Evolutionary conservation across 2,797 vertebrate genomes (phyloP).

Genomic region (Stomatorhinus walkeri): DNA sequence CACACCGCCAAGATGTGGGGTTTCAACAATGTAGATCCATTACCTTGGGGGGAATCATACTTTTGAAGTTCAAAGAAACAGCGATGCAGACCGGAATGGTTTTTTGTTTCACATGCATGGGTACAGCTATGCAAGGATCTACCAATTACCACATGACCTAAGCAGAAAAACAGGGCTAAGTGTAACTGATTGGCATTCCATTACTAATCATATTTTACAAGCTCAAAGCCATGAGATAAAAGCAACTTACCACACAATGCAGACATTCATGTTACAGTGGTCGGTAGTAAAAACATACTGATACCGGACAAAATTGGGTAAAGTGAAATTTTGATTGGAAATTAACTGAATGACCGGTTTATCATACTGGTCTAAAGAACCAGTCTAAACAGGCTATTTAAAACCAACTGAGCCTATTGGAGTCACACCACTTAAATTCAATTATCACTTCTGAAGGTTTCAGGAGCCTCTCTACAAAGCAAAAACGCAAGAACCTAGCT

Average conservation of each 20-base stretch:
- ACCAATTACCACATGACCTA: background rate
- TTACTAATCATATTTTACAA: conserved; percentile 2
- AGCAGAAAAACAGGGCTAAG: background rate
- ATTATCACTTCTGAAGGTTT: background rate
- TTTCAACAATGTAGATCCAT: background rate
- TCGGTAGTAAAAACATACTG: background rate
- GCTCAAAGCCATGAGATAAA: background rate
- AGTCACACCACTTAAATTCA: background rate
- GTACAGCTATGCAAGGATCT: background rate
- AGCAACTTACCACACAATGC: background rate
- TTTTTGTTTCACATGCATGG: background rate
- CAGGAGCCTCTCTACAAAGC: background rate
- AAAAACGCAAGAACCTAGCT: background rate
- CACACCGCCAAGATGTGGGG: background rate
- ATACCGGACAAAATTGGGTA: background rate
- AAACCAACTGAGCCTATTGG: background rate
- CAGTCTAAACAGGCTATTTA: background rate
- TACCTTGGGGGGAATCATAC: background rate
- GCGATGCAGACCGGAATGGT: background rate
- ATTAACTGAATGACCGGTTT: background rate
- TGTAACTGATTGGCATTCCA: background rate
- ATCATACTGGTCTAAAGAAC: background rate
- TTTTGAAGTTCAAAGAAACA: background rate
- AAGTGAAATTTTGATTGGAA: background rate
- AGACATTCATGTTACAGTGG: background rate